Evolutionary conservation across 2,888 invertebrate species (phyloP), one percentile per base, ranked within the genome.

Genomic region (Pterostichus niger): DNA sequence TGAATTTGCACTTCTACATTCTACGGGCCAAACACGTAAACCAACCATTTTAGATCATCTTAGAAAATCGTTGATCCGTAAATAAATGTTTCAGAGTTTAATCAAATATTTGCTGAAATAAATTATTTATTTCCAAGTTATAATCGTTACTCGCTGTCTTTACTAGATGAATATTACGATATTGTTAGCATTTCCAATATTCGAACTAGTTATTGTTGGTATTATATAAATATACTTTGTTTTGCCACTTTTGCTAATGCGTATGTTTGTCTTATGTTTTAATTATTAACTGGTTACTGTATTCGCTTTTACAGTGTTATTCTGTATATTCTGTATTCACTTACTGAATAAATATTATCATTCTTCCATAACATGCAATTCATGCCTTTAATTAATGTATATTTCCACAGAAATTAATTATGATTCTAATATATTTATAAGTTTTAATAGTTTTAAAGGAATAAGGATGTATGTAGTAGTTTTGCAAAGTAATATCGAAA

Each of bases 171-270:
- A 56, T 56, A 56, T 56, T 56, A 71, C 10, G 64, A 33, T 71
- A 71, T 71, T 64, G 64, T 64, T 64, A 71, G 68, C 11, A 44
- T 71, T 56, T 52, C n/a, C 52, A 13, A 52, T 52, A 52, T 44
- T 84, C 87, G 17, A 79, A 81, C 73, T 85, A 87, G 83, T 85
- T 86, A 83, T 86, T 85, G 83, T 80, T 82, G 31, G 77, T 84
- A 59, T 40, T 84, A 24, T 84, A 81, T 84, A 78, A 78, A 17
- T n/a, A 44, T 33, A 56, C 10, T 9, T 13, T 35, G 7, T 6
- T 59, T 52, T 52, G 54, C 76, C 49, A 73, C 24, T 24, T 71
- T 79, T 73, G 79, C 46, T 44, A 83, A 79, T 78, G 24, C 77
- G 61, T 68, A 17, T 44, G 56, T 83, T 77, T 49, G 4, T 77